These are phyloP conservation scores for Xanthorhoe designata DNA, from an alignment of 2,888 invertebrate species.

Conservation along the genomic window DNA sequence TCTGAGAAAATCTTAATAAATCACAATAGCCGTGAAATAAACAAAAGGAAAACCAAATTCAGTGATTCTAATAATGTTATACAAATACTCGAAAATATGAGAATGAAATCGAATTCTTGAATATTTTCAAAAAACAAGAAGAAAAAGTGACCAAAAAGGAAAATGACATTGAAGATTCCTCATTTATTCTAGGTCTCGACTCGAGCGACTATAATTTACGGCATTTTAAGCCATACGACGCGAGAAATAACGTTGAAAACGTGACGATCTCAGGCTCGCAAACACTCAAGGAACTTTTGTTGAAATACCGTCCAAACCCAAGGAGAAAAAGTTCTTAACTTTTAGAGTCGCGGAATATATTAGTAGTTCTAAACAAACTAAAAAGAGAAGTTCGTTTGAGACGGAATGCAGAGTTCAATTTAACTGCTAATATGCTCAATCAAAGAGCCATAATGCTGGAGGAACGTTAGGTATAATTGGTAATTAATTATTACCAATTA, in stretches of 20 bases:
- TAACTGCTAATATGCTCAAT: slow-evolving; percentile 29
- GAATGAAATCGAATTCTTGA: slow-evolving; percentile 43
- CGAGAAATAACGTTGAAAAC: slow-evolving; percentile 45
- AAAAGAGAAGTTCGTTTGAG: slow-evolving; percentile 30
- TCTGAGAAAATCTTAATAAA: slow-evolving; percentile 24
- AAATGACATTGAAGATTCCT: slow-evolving; percentile 43
- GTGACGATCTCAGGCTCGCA: slow-evolving; percentile 39
- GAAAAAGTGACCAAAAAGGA: slow-evolving; percentile 41
- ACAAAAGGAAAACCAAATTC: slow-evolving; percentile 11
- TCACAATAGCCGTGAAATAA: slow-evolving; percentile 19
- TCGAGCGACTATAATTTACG: slow-evolving; percentile 39
- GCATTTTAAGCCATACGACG: slow-evolving; percentile 43
- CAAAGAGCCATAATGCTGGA: slow-evolving; percentile 9
- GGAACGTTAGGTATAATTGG: neutral
- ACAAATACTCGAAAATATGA: slow-evolving; percentile 23
- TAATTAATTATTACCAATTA: neutral
- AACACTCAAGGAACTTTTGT: slow-evolving; percentile 40
- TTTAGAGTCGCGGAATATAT: slow-evolving; percentile 40
- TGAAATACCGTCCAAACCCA: slow-evolving; percentile 45
- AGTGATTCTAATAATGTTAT: slow-evolving; percentile 24
- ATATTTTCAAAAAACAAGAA: slow-evolving; percentile 43
- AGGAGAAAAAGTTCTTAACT: slow-evolving; percentile 45
- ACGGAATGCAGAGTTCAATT: slow-evolving; percentile 38
- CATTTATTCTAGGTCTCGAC: slow-evolving; percentile 51
- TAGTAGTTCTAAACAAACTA: slow-evolving; percentile 46